Percentiles rank a stretch among this genome's conserved stretches.
Conservation (phyloP, 2,797 vertebrate species). For the Macrochelys suwanniensis region DNA sequence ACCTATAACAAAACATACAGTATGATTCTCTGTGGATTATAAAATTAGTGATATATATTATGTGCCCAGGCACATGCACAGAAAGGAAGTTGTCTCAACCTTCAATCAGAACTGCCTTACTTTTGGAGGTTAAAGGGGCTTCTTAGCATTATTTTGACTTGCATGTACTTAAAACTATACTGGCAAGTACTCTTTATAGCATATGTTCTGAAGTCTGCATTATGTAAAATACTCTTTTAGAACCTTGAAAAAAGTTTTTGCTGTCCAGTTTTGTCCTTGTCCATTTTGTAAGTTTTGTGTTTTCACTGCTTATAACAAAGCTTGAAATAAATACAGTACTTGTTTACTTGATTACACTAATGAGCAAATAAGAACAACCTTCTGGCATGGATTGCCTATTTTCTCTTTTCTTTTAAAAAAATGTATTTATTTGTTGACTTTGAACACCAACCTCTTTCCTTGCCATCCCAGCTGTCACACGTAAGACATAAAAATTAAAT, state of each 20-base stretch:
- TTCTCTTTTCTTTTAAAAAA: background rate
- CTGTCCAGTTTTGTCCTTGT: background rate
- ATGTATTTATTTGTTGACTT: background rate
- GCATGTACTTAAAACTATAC: background rate
- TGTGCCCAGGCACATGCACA: background rate
- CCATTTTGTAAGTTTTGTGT: background rate
- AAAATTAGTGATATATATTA: background rate
- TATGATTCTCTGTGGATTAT: background rate
- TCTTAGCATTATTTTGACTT: constrained; percentile 21
- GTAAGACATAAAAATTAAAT: background rate
- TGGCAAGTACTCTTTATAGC: background rate
- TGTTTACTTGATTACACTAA: background rate
- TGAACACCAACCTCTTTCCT: background rate
- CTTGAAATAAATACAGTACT: background rate
- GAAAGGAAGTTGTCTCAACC: background rate
- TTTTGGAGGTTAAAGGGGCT: background rate
- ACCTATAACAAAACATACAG: background rate
- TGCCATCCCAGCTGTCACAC: background rate
- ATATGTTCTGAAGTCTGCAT: background rate
- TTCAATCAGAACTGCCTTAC: background rate
- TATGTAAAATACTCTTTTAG: background rate
- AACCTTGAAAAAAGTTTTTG: background rate
- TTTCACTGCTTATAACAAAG: background rate
- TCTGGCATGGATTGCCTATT: background rate
- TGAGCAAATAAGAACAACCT: background rate